A percentile compares a stretch with the other conserved stretches of the same genome.
Evolutionary conservation across 2,113 vertebrate species (phyloP).

Genomic region (Kryptolebias marmoratus): DNA sequence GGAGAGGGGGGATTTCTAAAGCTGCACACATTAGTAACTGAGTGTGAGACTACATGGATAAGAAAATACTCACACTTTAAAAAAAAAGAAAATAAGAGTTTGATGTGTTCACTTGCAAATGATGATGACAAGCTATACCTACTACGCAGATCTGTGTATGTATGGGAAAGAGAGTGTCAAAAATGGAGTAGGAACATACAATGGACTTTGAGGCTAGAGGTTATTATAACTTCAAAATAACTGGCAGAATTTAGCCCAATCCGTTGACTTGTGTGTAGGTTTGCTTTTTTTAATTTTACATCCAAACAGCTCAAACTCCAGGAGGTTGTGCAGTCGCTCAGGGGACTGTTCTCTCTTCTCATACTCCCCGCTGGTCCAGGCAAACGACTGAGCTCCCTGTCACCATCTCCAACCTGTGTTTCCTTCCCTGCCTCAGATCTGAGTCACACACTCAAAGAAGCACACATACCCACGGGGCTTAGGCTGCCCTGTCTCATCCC

Average conservation of each 20-base stretch:
- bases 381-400: constrained; percentile 66
- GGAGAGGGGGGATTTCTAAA: not conserved
- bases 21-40: not conserved
- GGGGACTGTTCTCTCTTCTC: constrained; percentile 42
- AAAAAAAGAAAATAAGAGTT: not conserved
- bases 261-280: constrained; percentile 1
- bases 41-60: not conserved
- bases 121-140: not conserved
- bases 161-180: constrained; percentile 1
- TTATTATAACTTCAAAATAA: constrained; percentile 30
- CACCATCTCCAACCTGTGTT: constrained; percentile 67
- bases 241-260: constrained; percentile 30
- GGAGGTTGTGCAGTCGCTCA: constrained; percentile 48
- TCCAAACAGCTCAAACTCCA: constrained; percentile 55
- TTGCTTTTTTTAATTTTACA: constrained; percentile 38
- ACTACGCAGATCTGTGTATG: not conserved
- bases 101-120: constrained; percentile 1
- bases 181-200: constrained; percentile 8
- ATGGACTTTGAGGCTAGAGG: constrained; percentile 17
- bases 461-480: constrained; percentile 67
- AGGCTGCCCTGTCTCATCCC: constrained; percentile 70
- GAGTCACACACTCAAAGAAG: constrained; percentile 61
- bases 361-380: constrained; percentile 61
- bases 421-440: constrained; percentile 58
- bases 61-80: not conserved